A percentile compares a stretch with the other conserved stretches of the same genome.
Evolutionary conservation across 2,113 vertebrate genomes (phyloP).

Genomic region (Vombatus ursinus): DNA sequence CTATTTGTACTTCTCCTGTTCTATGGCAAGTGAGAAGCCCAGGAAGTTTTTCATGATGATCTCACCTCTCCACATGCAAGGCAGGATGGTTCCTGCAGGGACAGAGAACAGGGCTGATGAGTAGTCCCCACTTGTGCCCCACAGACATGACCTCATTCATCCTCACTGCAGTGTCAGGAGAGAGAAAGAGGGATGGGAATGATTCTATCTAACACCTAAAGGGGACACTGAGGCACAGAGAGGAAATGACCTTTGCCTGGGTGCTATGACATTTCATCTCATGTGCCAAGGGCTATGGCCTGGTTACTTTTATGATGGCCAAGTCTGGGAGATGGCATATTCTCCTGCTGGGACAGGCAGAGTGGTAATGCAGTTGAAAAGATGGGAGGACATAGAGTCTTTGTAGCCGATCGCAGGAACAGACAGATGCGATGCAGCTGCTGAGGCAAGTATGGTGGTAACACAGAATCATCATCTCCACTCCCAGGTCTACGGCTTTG

Average conservation of each 20-base stretch:
- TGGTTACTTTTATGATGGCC: not conserved
- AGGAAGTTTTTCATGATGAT: not conserved
- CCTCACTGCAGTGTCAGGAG: not conserved
- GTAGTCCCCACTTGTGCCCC: not conserved
- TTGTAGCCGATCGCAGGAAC: not conserved
- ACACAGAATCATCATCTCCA: not conserved
- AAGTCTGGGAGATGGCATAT: not conserved
- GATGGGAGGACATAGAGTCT: not conserved
- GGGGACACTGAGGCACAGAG: not conserved
- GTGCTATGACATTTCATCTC: not conserved
- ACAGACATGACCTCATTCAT: not conserved
- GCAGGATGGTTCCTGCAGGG: not conserved
- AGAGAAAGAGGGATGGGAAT: not conserved
- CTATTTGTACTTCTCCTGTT: not conserved
- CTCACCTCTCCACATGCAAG: not conserved
- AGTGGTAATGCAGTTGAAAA: not conserved
- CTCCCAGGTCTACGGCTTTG: not conserved
- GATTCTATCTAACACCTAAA: not conserved
- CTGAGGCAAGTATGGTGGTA: not conserved
- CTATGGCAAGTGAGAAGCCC: not conserved
- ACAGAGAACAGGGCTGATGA: not conserved
- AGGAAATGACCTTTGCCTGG: not conserved
- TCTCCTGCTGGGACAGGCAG: not conserved
- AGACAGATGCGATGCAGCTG: not conserved
- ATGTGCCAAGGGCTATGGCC: not conserved